Base-by-base conservation (phyloP, 2,113 vertebrate genomes). In the Cyphomyrus discorhynchus region DNA sequence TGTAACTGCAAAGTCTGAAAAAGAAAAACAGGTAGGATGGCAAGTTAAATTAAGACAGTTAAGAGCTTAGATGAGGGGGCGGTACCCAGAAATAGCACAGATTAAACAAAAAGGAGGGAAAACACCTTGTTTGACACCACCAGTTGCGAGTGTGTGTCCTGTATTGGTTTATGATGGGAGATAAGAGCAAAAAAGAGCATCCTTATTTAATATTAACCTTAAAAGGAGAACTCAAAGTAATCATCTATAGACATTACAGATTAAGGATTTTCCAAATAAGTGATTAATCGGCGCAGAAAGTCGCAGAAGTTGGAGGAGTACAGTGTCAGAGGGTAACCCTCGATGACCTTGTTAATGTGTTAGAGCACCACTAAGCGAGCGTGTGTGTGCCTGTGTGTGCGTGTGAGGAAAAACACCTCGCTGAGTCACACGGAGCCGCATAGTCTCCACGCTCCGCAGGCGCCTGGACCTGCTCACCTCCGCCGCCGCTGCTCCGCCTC, bases 11-110 rank as follows among this genome's bases (percentile, higher is more conserved):
- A 24, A 15, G 15, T 80, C 46, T 80, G 70, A 83, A 11, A 17
- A 82, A 66, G 56, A 53, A 56, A 80, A 82, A 50, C 42, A 66
- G 88, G 70, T 52, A 56, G 88, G 88, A 50, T 19, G 88, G 31
- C 31, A 84, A 35, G 74, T 83, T 89, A 56, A 83, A 85, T 88
- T 15, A 46, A 62, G 89, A 85, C 24, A 89, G 45, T 11, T 83
- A 27, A n/a, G 53, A 85, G 11, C 52, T 89, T 11, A 39, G 45
- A 52, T 52, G 89, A 89, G 89, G 80, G 52, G 89, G 89, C 19
- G 89, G 89, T 21, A 85, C 45, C 89, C n/a, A 66, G 24, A 87
- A 86, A 90, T 86, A 87, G 89, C n/a, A 52, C 15, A 39, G 82
- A 84, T 89, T 35, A 49, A 86, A 86, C 50, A 52, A 83, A 86